These are phyloP conservation scores for Leptocoma aspasia DNA, from an alignment of 2,113 vertebrate species.

Conservation along the genomic window DNA sequence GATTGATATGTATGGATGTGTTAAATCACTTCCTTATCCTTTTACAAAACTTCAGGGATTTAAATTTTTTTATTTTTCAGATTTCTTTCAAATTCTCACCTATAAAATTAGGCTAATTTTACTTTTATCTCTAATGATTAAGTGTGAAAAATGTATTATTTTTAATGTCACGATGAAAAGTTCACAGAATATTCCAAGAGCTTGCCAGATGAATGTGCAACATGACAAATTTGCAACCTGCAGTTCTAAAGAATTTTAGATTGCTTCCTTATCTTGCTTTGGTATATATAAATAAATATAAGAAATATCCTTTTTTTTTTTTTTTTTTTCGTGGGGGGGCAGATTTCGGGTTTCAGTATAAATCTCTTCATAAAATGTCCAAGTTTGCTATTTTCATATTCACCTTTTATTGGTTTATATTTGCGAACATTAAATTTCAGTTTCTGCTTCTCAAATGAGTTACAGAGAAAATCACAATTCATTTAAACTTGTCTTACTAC, in stretches of 20 bases:
- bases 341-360: not conserved
- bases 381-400: not conserved
- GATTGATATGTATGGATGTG: not conserved
- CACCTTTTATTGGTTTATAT: not conserved
- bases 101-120: constrained; percentile 4
- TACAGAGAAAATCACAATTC: constrained; percentile 32
- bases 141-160: not conserved
- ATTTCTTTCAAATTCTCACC: not conserved
- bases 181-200: not conserved
- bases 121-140: not conserved
- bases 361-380: not conserved
- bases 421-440: constrained; percentile 40
- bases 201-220: constrained; percentile 1
- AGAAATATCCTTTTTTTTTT: not conserved
- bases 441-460: constrained; percentile 31
- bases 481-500: constrained; percentile 46
- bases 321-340: accelerated
- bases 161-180: not conserved
- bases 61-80: not conserved
- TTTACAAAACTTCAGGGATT: not conserved
- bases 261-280: not conserved
- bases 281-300: not conserved
- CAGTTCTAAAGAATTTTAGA: not conserved
- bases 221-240: not conserved
- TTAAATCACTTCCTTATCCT: not conserved